Evolutionary conservation across 2,113 vertebrate genomes (phyloP), one percentile per base, ranked within the genome.

Genomic region (Polypterus senegalus): DNA sequence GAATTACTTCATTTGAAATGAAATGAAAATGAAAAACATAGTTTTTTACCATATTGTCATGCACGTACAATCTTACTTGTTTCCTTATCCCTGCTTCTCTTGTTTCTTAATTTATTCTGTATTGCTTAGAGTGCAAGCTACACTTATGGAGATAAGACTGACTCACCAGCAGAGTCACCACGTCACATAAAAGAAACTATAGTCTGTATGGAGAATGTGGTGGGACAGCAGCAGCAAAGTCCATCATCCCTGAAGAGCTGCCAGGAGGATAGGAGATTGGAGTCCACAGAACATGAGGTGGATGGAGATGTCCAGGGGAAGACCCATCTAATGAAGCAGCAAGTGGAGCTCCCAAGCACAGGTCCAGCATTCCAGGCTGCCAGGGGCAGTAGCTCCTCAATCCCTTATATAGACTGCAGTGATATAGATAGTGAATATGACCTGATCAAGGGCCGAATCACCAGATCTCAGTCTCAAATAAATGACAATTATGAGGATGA

Each of bases 351-450:
- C 77, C 92, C 81, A 65, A 91, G 79, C 85, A 89, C 91, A 98
- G 96, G 94, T 98, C 92, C 92, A 86, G 83, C 93, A 81, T 91
- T 86, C 76, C 73, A 75, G 70, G 80, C 88, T 83, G 83, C 89
- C 67, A 73, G 76, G 75, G 87, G 86, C 86, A 89, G 87, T 84
- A 83, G 79, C 76, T 80, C 81, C 64, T 92, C 88, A 76, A 86
- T 89, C 69, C 85, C 89, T 66, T 91, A 90, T 77, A 86, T 89
- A 81, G 88, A 92, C 86, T 91, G 85, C 85, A 89, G 80, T 81
- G 86, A 92, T 63, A 76, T 88, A 89, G 88, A 92, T 83, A 89
- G 86, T 63, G 90, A 92, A 74, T 87, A 83, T 70, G 88, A 88
- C 70, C 73, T 83, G 45, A 74, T 81, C 76, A 83, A 81, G 79